Percentiles rank a stretch among this genome's conserved stretches.
Conservation (phyloP, 2,888 invertebrate species). For the Thalpophila matura region DNA sequence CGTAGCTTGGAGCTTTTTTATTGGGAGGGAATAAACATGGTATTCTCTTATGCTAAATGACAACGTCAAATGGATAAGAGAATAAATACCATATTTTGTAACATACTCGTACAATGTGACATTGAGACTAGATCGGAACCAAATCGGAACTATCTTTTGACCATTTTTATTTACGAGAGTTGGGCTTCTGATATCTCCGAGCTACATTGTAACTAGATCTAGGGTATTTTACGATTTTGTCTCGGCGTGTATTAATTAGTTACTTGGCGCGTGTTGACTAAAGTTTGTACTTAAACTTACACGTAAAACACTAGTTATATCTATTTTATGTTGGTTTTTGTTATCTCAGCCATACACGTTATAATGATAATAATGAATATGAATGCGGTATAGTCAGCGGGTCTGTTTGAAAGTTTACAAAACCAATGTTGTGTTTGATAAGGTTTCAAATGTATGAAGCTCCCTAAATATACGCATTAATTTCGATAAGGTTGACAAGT, state of each 20-base stretch:
- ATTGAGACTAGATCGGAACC: no score
- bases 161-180: no score
- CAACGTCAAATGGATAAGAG: no score
- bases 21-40: no score
- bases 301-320: conserved; percentile 36
- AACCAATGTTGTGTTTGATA: background rate
- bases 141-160: no score
- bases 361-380: conserved; percentile 27
- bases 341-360: conserved; percentile 20
- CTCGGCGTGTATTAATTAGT: conserved; percentile 57
- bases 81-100: no score
- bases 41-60: no score
- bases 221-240: conserved; percentile 59
- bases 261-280: conserved; percentile 56
- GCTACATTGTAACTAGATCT: conserved; percentile 54
- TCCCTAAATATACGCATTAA: background rate
- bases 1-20: no score
- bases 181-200: background rate
- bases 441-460: background rate
- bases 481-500: no score
- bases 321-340: conserved; percentile 40
- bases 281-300: conserved; percentile 53
- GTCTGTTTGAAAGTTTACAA: conserved; percentile 12
- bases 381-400: background rate
- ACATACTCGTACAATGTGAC: no score